Conservation (phyloP, 2,888 invertebrate species). For the Sphaerophoria rueppellii region DNA sequence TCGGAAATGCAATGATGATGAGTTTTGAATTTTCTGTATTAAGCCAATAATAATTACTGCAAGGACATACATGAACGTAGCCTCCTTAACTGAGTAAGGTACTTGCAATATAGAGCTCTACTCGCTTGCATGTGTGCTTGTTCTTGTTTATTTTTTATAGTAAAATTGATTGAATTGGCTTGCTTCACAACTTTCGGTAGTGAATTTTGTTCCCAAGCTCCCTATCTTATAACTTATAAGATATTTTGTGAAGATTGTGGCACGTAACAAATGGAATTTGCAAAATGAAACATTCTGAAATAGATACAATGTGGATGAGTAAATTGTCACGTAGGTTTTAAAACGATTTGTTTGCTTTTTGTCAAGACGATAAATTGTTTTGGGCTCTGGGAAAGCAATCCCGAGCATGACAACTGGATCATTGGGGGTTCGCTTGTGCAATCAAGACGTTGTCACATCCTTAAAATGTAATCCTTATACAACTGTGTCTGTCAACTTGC, state of each 20-base stretch:
- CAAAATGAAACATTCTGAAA: conserved; percentile 30
- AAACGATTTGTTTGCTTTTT: conserved; percentile 25
- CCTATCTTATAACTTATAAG: no score
- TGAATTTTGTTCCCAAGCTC: background rate
- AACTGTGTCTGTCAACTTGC: no score
- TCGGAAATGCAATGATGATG: no score
- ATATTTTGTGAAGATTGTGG: conserved; percentile 35
- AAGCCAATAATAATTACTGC: no score
- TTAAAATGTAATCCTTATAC: no score
- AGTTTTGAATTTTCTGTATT: no score
- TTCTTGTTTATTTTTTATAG: background rate
- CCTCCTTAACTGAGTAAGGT: no score
- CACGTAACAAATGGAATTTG: conserved; percentile 58
- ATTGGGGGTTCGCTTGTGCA: no score
- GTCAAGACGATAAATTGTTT: conserved; percentile 16
- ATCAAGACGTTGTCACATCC: no score
- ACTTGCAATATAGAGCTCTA: no score
- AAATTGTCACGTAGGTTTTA: conserved; percentile 23
- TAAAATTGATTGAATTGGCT: conserved; percentile 6
- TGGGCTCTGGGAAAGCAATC: conserved; percentile 7
- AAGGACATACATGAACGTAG: no score
- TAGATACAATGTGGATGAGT: background rate
- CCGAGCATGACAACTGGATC: background rate
- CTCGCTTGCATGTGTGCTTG: background rate
- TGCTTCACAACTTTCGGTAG: background rate